Evolutionary conservation across 1,140 invertebrate genomes (phyloP), one percentile per base, ranked within the genome.

Genomic region (Musca domestica): DNA sequence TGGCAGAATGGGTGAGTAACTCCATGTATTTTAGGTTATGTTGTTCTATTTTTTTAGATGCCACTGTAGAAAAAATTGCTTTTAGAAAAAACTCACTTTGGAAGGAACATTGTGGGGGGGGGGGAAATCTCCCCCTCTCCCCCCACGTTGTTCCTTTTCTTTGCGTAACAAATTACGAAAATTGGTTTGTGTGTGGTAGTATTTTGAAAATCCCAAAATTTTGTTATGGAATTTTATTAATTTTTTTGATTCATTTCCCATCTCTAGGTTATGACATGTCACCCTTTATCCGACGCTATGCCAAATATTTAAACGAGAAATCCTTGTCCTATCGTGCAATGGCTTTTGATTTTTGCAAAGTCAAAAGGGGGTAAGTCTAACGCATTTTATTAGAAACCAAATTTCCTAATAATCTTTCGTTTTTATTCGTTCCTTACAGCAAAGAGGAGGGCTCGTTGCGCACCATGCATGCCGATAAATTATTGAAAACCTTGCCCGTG

Each of bases 271-370:
- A 98, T 87, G 97, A 99, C 81, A 99, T 99, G 96, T 99, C 97
- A 63, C 96, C 95, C 71, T 99, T 98, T 83, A 98, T 99, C 78
- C 88, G 97, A 82, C 89, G 95, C 76, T 99, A 99, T 85, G 94
- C 97, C 71, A 96, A 96, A 85, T 99, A 99, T 86, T 87, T 99
- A 76, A 98, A 99, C 84, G 96, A 99, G 84, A 99, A 99, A 84
- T 96, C 98, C 64, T 85, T 97, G 68, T 97, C 97, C 20, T 99
- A 99, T 86, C 90, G 98, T 84, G 92, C 92, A 48, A 96, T 99
- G 77, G 98, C 98, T 67, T 99, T 99, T 84, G 98, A 99, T 85
- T 99, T 99, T 85, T 99, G 98, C 86, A 99, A 99, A 92, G 95
- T 99, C 48, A 99, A 98, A 84, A 87, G 97, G 83, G 96, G 97